phyloP scores from a whole-genome alignment of 23 tunicate genomes.

The Phallusia fumigata region DNA sequence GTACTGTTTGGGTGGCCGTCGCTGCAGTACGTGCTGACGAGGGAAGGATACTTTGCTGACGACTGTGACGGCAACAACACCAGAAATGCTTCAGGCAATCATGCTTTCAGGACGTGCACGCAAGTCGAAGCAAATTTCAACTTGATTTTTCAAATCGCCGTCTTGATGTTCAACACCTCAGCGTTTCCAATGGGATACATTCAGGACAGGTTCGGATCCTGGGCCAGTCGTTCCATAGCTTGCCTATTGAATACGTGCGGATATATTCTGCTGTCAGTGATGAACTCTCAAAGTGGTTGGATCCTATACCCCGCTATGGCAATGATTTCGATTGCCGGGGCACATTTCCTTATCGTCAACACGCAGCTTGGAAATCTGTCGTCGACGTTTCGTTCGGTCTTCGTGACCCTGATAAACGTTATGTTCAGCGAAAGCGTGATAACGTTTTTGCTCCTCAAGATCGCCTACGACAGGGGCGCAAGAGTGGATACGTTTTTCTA shows the following conservation, averaged over 20 bases:
- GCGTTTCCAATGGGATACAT: constrained; percentile 46
- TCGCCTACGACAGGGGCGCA: constrained; percentile 32
- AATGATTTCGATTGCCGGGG: constrained; percentile 41
- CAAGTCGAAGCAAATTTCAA: constrained; percentile 29
- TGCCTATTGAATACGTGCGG: constrained; percentile 24
- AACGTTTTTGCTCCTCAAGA: constrained; percentile 39
- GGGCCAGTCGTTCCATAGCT: constrained; percentile 40
- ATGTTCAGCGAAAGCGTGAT: background rate
- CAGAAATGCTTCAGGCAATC: background rate
- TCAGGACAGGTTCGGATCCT: constrained; percentile 45
- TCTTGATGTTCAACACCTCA: constrained; percentile 6
- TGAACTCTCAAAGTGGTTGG: constrained; percentile 20
- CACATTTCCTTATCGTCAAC: constrained; percentile 31
- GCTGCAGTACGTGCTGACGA: constrained; percentile 32
- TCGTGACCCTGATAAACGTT: constrained; percentile 45
- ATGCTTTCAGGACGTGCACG: constrained; percentile 6
- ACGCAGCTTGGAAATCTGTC: constrained; percentile 53
- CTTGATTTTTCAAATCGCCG: constrained; percentile 35
- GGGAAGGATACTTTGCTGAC: constrained; percentile 53
- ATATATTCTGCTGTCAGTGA: constrained; percentile 18
- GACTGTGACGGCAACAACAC: background rate
- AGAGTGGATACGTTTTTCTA: constrained; percentile 18
- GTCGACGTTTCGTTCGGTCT: constrained; percentile 7
- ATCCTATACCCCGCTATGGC: constrained; percentile 42
- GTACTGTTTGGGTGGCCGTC: constrained; percentile 68